These are phyloP conservation scores for Phenacoccus solenopsis DNA, from an alignment of 1,140 invertebrate species.

Conservation along the genomic window DNA sequence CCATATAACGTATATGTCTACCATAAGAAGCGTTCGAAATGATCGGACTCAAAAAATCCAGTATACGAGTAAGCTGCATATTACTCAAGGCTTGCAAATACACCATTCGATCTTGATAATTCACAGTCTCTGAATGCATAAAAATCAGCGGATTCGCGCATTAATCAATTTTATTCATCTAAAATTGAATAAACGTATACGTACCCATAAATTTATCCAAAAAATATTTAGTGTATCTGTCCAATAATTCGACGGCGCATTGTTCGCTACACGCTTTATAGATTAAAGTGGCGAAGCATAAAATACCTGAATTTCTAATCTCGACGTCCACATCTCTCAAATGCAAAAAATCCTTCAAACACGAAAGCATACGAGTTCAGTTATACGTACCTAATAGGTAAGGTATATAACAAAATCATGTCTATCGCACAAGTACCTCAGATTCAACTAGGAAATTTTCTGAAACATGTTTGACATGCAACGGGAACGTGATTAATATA, in stretches of 20 bases:
- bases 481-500: constrained; percentile 43
- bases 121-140: constrained; percentile 40
- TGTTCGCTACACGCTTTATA: constrained; percentile 44
- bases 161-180: too few species aligned
- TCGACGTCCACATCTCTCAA: constrained; percentile 35
- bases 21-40: constrained; percentile 36
- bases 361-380: not conserved
- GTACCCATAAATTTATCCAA: constrained; percentile 47
- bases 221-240: constrained; percentile 53
- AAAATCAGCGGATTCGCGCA: not conserved
- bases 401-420: not conserved
- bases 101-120: constrained; percentile 51
- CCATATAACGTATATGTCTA: constrained; percentile 43
- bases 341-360: constrained; percentile 39
- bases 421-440: constrained; percentile 25
- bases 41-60: constrained; percentile 47
- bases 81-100: constrained; percentile 54
- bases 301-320: constrained; percentile 48
- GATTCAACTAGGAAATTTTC: constrained; percentile 37
- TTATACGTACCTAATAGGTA: not conserved
- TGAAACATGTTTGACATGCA: constrained; percentile 41
- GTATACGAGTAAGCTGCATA: constrained; percentile 43
- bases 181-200: constrained; percentile 24
- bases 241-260: constrained; percentile 48
- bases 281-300: constrained; percentile 54